Evolutionary conservation across 2,797 vertebrate species (phyloP).

Genomic region (Spizella passerina): DNA sequence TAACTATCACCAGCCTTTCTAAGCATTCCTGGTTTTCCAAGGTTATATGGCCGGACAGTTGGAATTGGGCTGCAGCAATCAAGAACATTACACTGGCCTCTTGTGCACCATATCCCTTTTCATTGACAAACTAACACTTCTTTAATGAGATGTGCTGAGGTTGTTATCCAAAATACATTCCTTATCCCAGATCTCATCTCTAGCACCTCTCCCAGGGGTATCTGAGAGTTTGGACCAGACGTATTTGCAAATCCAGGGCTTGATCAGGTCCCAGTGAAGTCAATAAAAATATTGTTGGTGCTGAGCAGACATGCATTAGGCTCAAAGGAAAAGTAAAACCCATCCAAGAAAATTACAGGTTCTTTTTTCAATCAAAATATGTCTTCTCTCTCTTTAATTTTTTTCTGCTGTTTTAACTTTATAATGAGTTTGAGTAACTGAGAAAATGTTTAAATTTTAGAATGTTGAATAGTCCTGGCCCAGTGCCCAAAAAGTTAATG

Average conservation of each 20-base stretch:
- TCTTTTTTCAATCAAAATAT: neutral
- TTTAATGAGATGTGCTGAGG: slow-evolving; percentile 16
- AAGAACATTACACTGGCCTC: slow-evolving; percentile 5
- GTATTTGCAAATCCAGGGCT: neutral
- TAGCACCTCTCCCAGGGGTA: neutral
- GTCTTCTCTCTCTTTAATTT: neutral
- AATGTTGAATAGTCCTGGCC: neutral
- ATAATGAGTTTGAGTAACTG: neutral
- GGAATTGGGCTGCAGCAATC: neutral
- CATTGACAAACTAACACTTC: slow-evolving; percentile 34
- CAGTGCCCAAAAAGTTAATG: neutral
- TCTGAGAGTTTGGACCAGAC: neutral
- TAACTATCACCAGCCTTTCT: neutral
- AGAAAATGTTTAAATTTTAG: neutral
- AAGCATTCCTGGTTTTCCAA: neutral
- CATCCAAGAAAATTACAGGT: neutral
- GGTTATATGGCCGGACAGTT: neutral
- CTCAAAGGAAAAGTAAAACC: neutral
- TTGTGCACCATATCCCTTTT: neutral
- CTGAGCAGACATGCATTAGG: neutral
- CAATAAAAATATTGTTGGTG: neutral
- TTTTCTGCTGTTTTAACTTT: neutral
- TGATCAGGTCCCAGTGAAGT: neutral
- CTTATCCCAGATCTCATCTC: slow-evolving; percentile 22
- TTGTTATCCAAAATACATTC: slow-evolving; percentile 21